These are phyloP conservation scores for Sphinx pinastri DNA, from an alignment of 2,888 invertebrate genomes.

Conservation along the genomic window DNA sequence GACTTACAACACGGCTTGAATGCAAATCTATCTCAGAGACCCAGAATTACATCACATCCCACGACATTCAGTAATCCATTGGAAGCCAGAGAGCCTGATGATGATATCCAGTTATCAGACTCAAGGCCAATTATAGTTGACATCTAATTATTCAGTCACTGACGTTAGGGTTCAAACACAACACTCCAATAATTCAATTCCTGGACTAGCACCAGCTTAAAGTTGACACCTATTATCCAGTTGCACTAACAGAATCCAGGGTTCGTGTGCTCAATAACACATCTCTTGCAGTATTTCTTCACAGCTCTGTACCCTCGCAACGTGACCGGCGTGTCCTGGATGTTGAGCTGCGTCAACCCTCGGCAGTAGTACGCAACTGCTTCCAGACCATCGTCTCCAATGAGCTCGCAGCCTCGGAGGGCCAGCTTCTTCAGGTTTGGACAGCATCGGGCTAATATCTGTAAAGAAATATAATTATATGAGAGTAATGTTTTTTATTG, in stretches of 20 bases:
- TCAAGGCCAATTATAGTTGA: no score
- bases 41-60: no score
- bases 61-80: no score
- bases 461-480: constrained; percentile 58
- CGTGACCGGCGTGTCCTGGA: constrained; percentile 96
- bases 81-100: no score
- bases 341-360: constrained; percentile 95
- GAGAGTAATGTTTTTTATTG: background rate
- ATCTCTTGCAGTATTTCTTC: constrained; percentile 95
- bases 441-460: constrained; percentile 94
- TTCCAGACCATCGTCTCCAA: constrained; percentile 93
- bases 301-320: constrained; percentile 95
- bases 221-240: no score
- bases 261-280: constrained; percentile 97
- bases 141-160: no score
- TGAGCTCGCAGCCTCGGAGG: constrained; percentile 94
- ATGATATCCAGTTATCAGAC: no score
- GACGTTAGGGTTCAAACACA: no score
- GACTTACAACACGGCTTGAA: no score
- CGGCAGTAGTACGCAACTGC: constrained; percentile 95
- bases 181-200: no score
- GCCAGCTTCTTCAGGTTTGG: constrained; percentile 96
- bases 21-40: no score
- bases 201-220: no score
- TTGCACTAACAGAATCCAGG: constrained; percentile 87